These are phyloP conservation scores for Blennius ocellaris DNA, from an alignment of 2,113 vertebrate genomes.

Conservation along the genomic window DNA sequence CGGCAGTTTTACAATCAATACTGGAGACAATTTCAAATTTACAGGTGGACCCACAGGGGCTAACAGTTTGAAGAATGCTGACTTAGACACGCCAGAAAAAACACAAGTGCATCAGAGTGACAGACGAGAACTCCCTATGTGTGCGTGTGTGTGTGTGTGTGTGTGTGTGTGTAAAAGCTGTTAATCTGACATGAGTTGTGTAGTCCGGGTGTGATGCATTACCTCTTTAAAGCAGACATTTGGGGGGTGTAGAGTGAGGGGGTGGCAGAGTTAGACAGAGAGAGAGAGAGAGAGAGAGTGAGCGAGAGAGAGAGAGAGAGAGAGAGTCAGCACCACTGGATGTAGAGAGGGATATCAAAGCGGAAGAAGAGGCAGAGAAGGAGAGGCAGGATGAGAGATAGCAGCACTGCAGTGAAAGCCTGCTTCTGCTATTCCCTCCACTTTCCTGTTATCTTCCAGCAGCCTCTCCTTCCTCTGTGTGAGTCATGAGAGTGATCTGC, in stretches of 20 bases:
- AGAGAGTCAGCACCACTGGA: constrained; percentile 5
- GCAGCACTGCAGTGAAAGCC: constrained; percentile 55
- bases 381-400: constrained; percentile 61
- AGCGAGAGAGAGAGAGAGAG: too few relatives aligned
- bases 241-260: constrained; percentile 20
- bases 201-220: constrained; percentile 32
- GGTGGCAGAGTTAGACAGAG: constrained; percentile 18
- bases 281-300: too few relatives aligned
- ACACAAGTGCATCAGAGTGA: too few relatives aligned
- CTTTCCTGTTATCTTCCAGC: constrained; percentile 33
- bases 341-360: constrained; percentile 54
- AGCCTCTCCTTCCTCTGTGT: constrained; percentile 29
- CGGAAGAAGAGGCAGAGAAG: constrained; percentile 47
- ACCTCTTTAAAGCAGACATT: constrained; percentile 71
- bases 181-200: not conserved
- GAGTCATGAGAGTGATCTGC: constrained; percentile 71
- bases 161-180: too few relatives aligned
- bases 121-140: too few relatives aligned
- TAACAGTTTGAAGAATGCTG: too few relatives aligned
- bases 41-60: too few relatives aligned
- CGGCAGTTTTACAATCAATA: too few relatives aligned
- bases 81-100: too few relatives aligned
- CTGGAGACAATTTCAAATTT: too few relatives aligned
- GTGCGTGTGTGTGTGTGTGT: too few relatives aligned
- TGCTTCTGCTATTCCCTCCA: constrained; percentile 35